A percentile compares a stretch with the other conserved stretches of the same genome.
phyloP scores from a whole-genome alignment of 2,113 vertebrate genomes.

The Helogale parvula region DNA sequence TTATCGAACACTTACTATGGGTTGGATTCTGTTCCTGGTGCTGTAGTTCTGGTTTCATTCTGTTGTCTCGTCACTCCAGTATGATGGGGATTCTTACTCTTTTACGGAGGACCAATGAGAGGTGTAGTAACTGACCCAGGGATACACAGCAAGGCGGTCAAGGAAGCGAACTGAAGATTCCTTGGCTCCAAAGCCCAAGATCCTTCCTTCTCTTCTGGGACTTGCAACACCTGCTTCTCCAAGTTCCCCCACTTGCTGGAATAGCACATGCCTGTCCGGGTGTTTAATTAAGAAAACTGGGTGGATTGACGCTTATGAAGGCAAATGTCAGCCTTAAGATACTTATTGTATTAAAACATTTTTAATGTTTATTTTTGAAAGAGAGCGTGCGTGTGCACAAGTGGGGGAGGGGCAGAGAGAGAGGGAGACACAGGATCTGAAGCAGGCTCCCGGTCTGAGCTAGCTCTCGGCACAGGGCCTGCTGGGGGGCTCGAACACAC shows the following conservation, averaged over 20 bases:
- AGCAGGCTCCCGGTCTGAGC: no score
- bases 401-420: no score
- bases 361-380: no score
- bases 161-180: background rate
- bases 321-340: background rate
- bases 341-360: background rate
- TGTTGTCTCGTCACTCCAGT: no score
- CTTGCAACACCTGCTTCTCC: background rate
- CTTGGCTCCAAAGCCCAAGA: background rate
- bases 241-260: background rate
- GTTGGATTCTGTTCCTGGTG: background rate
- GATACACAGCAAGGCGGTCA: background rate
- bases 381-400: no score
- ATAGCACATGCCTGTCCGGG: fast-evolving
- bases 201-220: background rate
- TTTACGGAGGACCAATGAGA: background rate
- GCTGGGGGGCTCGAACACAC: no score
- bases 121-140: background rate
- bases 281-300: background rate
- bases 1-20: background rate
- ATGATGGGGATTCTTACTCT: background rate
- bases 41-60: background rate
- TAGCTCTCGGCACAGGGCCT: no score
- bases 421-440: no score
- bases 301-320: background rate